Conservation (phyloP, 2,797 vertebrate species). For the Hirundo rustica region DNA sequence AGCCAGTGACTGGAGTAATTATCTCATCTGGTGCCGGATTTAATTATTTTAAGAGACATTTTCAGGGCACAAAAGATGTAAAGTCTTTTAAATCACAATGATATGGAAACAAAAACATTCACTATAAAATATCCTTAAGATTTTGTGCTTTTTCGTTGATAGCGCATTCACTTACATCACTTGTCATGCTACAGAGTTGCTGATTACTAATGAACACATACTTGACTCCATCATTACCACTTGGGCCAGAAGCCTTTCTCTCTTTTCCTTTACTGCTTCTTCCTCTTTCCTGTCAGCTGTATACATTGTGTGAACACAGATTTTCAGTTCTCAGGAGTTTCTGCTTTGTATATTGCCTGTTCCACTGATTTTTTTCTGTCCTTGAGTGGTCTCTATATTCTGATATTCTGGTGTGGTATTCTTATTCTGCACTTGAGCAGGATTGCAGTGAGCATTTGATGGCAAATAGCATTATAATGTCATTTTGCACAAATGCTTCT, state of each 20-base stretch:
- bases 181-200: accelerated
- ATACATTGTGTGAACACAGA: background rate
- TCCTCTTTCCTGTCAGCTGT: background rate
- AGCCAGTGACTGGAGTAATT: slow-evolving; percentile 11
- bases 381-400: background rate
- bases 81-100: slow-evolving; percentile 27
- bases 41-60: slow-evolving; percentile 64
- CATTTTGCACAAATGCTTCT: background rate
- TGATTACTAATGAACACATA: background rate
- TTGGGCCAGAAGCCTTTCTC: background rate
- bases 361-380: background rate
- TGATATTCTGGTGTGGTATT: background rate
- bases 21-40: background rate
- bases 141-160: background rate
- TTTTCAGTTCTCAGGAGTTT: background rate
- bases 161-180: background rate
- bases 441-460: background rate
- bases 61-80: background rate
- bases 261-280: background rate
- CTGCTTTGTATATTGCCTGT: background rate
- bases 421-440: background rate
- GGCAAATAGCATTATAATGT: background rate
- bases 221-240: background rate
- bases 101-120: background rate
- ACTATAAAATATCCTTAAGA: background rate